Percentiles rank a stretch among this genome's conserved stretches.
phyloP scores from a whole-genome alignment of 2,888 invertebrate species.

The Lapara coniferarum region DNA sequence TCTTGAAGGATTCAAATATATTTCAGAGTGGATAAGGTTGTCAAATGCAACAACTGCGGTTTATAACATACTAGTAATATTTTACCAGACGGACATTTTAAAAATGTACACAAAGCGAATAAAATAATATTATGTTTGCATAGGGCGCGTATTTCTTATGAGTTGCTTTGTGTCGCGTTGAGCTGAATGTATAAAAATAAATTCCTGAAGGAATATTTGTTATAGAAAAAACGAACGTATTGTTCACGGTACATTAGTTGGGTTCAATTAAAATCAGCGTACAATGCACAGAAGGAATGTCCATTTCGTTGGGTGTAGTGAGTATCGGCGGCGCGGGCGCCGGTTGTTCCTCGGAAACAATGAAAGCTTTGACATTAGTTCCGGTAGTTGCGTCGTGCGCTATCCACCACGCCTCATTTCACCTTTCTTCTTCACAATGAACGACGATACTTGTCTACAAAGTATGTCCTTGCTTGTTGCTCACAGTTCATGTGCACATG shows the following conservation, averaged over 20 bases:
- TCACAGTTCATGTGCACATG: conserved; percentile 13
- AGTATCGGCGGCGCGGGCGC: conserved; percentile 45
- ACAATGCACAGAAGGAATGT: conserved; percentile 52
- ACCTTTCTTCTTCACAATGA: conserved; percentile 52
- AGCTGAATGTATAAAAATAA: conserved; percentile 24
- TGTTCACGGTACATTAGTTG: conserved; percentile 48
- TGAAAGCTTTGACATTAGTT: conserved; percentile 71
- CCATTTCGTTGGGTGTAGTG: conserved; percentile 42
- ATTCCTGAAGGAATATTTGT: not conserved
- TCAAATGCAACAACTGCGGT: not conserved
- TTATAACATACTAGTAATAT: too few species aligned
- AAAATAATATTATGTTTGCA: not conserved
- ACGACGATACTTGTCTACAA: conserved; percentile 27
- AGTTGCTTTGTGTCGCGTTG: not conserved
- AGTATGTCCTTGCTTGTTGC: conserved; percentile 17
- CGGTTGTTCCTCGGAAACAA: conserved; percentile 56
- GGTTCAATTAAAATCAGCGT: conserved; percentile 56
- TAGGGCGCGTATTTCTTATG: not conserved
- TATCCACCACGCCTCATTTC: conserved; percentile 64
- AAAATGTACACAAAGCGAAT: not conserved
- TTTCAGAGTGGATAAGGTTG: conserved; percentile 28
- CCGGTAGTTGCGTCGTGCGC: conserved; percentile 61
- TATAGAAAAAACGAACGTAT: conserved; percentile 4
- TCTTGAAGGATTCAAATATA: conserved; percentile 38
- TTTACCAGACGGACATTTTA: too few species aligned